Evolutionary conservation across 1,140 invertebrate species (phyloP), one percentile per base, ranked within the genome.

Genomic region (Scaptomyza pallida): DNA sequence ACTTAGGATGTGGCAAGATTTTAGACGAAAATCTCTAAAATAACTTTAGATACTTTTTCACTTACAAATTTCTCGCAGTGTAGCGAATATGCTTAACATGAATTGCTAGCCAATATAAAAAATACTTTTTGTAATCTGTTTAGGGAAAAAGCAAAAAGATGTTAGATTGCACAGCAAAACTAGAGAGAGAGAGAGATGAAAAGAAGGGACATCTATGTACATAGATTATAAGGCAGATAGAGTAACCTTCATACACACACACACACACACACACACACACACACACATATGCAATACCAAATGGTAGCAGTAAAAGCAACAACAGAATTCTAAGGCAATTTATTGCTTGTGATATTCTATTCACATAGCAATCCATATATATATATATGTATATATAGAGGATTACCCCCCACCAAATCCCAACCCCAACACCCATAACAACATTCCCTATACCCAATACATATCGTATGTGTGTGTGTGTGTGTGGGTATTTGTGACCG

Each of bases 291-390:
- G 6, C 2, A 30, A 30, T 21, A 21, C 19, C 15, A 41, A 44
- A 65, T 56, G 45, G 50, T 64, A 64, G 45, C 56, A 61, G 45
- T n/a, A n/a, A n/a, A 61, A 35, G 35, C 44, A 73, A 55, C n/a
- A 44, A 48, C 48, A 74, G 69, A 52, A 56, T 33, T 19, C 57
- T 50, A 68, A 62, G 65, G 65, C 76, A 86, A 85, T 85, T 88
- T 86, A 88, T 76, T 67, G 75, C 73, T 65, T 64, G 60, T 62
- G 48, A 15, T 47, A 64, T 48, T 57, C 45, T 50, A 67, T 50
- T 3, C 52, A 59, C 45, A 65, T 56, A 56, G 43, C 62, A 59
- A 65, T 19, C 44, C 44, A 33, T n/a, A 56, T 51, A 26, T n/a
- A n/a, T n/a, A n/a, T n/a, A n/a, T n/a, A n/a, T n/a, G n/a, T n/a